Conservation (phyloP, 2,797 vertebrate genomes). For the Falco biarmicus region DNA sequence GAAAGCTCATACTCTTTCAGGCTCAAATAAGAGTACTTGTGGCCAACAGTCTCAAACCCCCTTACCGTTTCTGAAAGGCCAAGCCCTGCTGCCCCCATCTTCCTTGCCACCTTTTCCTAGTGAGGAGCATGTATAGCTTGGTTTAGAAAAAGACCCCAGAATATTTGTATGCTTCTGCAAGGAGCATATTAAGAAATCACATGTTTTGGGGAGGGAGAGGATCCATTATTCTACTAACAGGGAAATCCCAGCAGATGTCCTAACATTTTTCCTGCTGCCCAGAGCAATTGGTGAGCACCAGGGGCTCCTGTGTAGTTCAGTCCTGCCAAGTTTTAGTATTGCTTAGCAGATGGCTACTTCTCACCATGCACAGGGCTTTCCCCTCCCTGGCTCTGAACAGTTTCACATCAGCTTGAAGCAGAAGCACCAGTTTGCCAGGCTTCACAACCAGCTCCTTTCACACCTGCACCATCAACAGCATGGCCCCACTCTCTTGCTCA, state of each 20-base stretch:
- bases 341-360: background rate
- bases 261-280: background rate
- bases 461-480: background rate
- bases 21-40: background rate
- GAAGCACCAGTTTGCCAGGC: background rate
- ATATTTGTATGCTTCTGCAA: background rate
- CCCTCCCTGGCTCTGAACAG: background rate
- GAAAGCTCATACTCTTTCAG: background rate
- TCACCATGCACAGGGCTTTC: background rate
- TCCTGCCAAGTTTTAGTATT: background rate
- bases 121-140: background rate
- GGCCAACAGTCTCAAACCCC: background rate
- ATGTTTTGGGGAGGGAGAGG: background rate
- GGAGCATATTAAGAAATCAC: background rate
- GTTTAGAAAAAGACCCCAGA: background rate
- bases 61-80: background rate
- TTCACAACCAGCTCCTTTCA: background rate
- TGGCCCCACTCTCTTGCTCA: background rate
- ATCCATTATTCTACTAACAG: background rate
- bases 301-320: background rate
- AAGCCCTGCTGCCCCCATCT: accelerated
- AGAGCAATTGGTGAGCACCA: accelerated
- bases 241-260: background rate
- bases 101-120: background rate
- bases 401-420: background rate